Evolutionary conservation across 2,113 vertebrate species (phyloP).

Genomic region (Puntigrus tetrazona): DNA sequence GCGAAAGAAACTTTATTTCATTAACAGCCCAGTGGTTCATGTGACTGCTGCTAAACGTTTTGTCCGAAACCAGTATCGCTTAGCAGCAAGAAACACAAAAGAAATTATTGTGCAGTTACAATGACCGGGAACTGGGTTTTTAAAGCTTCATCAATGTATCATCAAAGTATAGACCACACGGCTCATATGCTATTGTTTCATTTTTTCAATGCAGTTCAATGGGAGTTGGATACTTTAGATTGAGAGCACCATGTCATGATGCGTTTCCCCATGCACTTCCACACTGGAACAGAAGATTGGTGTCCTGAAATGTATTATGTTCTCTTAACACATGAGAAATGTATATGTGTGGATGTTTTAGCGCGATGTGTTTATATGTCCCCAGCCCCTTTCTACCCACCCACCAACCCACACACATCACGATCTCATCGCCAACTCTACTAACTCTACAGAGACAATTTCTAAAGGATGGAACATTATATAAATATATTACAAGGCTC

Average conservation of each 20-base stretch:
- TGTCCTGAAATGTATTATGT: neutral
- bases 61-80: neutral
- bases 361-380: neutral
- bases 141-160: neutral
- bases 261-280: neutral
- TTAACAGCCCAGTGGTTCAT: neutral
- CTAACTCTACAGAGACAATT: neutral
- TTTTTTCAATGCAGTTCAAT: neutral
- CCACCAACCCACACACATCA: neutral
- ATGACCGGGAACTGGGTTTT: too few relatives aligned
- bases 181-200: too few relatives aligned
- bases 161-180: too few relatives aligned
- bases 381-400: neutral
- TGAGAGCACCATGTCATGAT: neutral
- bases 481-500: neutral
- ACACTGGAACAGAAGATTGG: constrained; percentile 15
- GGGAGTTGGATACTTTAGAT: neutral
- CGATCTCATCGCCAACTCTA: neutral
- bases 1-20: neutral
- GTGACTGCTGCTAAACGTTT: neutral
- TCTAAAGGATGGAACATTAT: neutral
- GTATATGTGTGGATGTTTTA: neutral
- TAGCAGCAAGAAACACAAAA: too few relatives aligned
- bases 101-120: neutral
- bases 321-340: neutral